Base-by-base conservation (phyloP, 2,797 vertebrate genomes). In the Sebastes iracundus region DNA sequence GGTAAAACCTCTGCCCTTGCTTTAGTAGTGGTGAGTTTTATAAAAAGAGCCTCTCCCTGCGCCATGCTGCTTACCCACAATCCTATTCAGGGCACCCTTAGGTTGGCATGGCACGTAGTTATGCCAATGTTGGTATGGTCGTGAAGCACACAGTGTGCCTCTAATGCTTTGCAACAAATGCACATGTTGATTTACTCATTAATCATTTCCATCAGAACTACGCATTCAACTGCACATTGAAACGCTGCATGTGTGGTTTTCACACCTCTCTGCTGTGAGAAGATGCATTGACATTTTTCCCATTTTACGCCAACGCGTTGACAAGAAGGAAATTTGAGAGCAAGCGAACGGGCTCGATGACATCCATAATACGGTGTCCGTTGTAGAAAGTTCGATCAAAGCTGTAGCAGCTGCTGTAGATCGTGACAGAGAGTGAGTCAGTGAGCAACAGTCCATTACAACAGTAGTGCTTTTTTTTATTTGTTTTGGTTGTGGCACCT, bases 401-500 rank as follows among this genome's bases (percentile, higher is more conserved):
- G 25, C n/a, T 32, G 52, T 46, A 27, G 55, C 35, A 63, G 68
- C 64, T 59, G 53, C 16, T 63, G 25, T 33, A 73, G 59, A 71
- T 80, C 1, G 58, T 56, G 28, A 84, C 30, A 35, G 32, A 35
- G 22, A 35, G 22, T 55, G 38, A 82, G 60, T 27, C 42, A 66
- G 28, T 65, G 62, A 77, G 59, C 49, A 46, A 72, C 63, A 42
- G 28, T 9, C n/a, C 25, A 3, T 77, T 80, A 55, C 72, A 71
- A 32, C 63, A 55, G 52, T 14, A 14, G 52, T 28, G 22, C 10
- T 58, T 75, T 53, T 53, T 75, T 83, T 53, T 30, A 18, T 80
- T 72, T 85, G 52, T 63, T 66, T 82, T 55, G 22, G 58, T 75
- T 77, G 49, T 72, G 61, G 83, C 67, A 75, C 86, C 87, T 88